Conservation (phyloP, 2,888 invertebrate species). For the Hypena proboscidalis region DNA sequence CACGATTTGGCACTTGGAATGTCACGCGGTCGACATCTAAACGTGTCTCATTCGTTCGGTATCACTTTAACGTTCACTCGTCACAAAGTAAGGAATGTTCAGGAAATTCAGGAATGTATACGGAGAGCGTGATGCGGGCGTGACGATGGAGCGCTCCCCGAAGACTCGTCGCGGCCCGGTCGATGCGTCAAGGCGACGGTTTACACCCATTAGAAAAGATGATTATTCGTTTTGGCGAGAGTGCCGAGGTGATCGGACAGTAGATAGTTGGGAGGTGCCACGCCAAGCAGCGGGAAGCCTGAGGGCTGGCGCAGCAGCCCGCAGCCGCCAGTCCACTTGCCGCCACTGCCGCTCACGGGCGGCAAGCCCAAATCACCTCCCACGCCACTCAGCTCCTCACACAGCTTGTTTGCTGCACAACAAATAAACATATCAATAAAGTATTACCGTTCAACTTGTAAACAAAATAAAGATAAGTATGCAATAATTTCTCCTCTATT, state of each 20-base stretch:
- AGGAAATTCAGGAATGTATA: constrained; percentile 22
- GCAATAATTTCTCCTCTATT: constrained; percentile 28
- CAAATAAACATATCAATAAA: constrained; percentile 32
- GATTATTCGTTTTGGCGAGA: constrained; percentile 86
- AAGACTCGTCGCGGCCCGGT: constrained; percentile 38
- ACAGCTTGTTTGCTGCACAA: constrained; percentile 75
- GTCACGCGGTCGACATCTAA: constrained; percentile 45
- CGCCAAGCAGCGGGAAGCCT: constrained; percentile 85
- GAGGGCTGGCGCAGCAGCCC: constrained; percentile 87
- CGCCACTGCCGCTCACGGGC: constrained; percentile 70
- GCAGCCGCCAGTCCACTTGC: constrained; percentile 87
- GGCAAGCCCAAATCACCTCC: constrained; percentile 69
- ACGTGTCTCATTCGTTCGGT: constrained; percentile 40
- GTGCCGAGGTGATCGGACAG: constrained; percentile 87
- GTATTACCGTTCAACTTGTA: constrained; percentile 10
- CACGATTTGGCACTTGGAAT: constrained; percentile 75
- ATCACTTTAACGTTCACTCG: constrained; percentile 42
- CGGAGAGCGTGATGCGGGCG: constrained; percentile 21
- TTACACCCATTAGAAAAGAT: constrained; percentile 86
- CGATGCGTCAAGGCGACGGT: constrained; percentile 47
- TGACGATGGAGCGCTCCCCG: constrained; percentile 30
- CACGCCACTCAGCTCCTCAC: constrained; percentile 75
- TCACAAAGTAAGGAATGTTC: constrained; percentile 38
- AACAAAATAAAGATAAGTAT: constrained; percentile 21
- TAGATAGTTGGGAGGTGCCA: constrained; percentile 86